Evolutionary conservation across 2,888 invertebrate genomes (phyloP).

Genomic region (Apotomis turbidana): DNA sequence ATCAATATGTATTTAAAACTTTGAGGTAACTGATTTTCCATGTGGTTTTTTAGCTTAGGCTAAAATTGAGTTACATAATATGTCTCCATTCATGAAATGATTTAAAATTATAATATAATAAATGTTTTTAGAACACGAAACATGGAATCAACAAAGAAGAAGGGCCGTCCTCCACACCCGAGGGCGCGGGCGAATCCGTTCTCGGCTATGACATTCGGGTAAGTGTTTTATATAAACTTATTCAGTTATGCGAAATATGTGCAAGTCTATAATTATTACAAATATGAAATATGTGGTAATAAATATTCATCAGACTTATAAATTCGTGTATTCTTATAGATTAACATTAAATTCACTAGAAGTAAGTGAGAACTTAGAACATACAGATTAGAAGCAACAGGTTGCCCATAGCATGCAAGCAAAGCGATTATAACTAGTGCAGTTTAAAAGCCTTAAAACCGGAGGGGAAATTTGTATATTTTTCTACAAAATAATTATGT

Average conservation of each 20-base stretch:
- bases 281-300: too few relatives aligned
- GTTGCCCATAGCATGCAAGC: too few relatives aligned
- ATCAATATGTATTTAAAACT: too few relatives aligned
- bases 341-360: too few relatives aligned
- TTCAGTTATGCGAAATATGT: neutral
- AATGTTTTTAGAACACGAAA: conserved; percentile 45
- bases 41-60: neutral
- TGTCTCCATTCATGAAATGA: neutral
- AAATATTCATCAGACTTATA: neutral
- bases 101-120: conserved; percentile 2
- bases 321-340: too few relatives aligned
- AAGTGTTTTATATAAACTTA: conserved; percentile 61
- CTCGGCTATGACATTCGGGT: conserved; percentile 88
- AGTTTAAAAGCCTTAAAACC: too few relatives aligned
- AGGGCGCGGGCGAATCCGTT: conserved; percentile 86
- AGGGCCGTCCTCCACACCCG: conserved; percentile 84
- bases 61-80: neutral
- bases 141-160: conserved; percentile 84
- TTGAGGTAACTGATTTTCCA: neutral
- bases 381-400: too few relatives aligned
- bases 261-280: neutral
- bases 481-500: too few relatives aligned
- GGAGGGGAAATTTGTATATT: too few relatives aligned
- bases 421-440: too few relatives aligned
- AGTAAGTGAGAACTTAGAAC: too few relatives aligned